A percentile compares a stretch with the other conserved stretches of the same genome.
Conservation (phyloP, 1,140 invertebrate genomes). For the Lepidurus apus region DNA sequence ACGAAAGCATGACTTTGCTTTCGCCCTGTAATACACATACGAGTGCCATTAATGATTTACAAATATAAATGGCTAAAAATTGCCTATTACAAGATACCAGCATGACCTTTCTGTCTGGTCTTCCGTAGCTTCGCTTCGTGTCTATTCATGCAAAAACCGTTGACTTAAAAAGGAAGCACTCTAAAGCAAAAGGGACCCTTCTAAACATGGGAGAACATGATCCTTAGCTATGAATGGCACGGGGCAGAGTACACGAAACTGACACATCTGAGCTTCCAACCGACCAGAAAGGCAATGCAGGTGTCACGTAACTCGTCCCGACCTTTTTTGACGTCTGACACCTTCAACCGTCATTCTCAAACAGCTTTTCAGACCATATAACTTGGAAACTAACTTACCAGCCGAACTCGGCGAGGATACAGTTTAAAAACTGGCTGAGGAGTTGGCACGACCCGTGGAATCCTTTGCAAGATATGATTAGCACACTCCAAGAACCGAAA, state of each 20-base stretch:
- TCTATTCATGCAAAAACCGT: not conserved
- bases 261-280: not conserved
- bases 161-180: not conserved
- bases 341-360: not conserved
- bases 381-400: constrained; percentile 23
- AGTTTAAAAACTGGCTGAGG: not conserved
- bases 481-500: not conserved
- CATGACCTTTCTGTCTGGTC: not conserved
- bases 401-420: not conserved
- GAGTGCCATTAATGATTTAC: not conserved
- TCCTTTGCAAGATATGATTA: not conserved
- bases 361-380: not conserved
- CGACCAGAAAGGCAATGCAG: constrained; percentile 6
- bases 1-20: constrained; percentile 17
- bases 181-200: not conserved
- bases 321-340: not conserved
- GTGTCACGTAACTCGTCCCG: not conserved
- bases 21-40: constrained; percentile 3
- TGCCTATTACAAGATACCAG: not conserved
- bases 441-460: not conserved
- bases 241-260: not conserved
- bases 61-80: not conserved
- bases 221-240: constrained; percentile 18
- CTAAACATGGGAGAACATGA: not conserved
- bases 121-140: not conserved